Conservation (phyloP, 2,113 vertebrate genomes). For the Phainopepla nitens region DNA sequence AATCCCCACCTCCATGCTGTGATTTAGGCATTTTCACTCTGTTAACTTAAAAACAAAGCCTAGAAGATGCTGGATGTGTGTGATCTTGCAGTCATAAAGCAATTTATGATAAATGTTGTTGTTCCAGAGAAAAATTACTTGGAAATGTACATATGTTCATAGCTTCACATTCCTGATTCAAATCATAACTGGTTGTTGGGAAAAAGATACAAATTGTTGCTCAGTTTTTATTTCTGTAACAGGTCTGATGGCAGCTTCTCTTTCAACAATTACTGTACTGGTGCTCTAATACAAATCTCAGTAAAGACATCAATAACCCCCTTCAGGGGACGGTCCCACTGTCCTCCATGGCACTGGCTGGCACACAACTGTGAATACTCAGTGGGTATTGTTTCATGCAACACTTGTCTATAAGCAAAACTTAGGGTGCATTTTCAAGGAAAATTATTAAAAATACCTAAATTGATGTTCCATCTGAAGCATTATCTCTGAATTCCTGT, state of each 20-base stretch:
- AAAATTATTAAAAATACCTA: background rate
- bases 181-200: background rate
- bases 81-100: background rate
- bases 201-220: background rate
- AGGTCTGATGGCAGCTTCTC: background rate
- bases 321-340: background rate
- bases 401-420: background rate
- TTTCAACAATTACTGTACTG: background rate
- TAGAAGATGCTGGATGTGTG: background rate
- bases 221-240: background rate
- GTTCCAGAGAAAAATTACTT: background rate
- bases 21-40: background rate
- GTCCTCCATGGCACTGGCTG: background rate
- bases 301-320: background rate
- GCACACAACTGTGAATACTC: background rate
- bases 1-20: slow-evolving; percentile 5
- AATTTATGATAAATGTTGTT: slow-evolving; percentile 13
- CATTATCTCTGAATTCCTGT: background rate
- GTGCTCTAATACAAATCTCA: background rate
- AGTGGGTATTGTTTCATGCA: background rate
- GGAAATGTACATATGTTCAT: background rate
- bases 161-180: background rate
- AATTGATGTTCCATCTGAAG: slow-evolving; percentile 23
- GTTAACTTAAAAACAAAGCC: background rate
- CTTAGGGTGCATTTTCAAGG: background rate